A percentile compares a stretch with the other conserved stretches of the same genome.
Conservation (phyloP, 2,888 invertebrate species). For the Lycophotia porphyrea region DNA sequence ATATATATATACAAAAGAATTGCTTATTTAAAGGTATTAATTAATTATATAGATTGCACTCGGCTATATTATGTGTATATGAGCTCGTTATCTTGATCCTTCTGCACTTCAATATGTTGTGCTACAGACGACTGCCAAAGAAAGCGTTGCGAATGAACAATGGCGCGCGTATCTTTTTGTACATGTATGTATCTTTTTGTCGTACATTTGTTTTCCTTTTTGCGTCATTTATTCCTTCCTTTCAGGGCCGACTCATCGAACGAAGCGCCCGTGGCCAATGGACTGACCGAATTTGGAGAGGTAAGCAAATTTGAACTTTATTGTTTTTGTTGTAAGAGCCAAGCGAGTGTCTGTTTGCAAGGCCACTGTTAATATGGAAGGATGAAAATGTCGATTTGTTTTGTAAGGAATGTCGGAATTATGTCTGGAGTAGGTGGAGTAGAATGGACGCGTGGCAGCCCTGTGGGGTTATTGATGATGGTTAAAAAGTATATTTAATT, state of each 20-base stretch:
- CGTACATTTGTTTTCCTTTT: slow-evolving; percentile 68
- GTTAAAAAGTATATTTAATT: neutral
- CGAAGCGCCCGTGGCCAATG: slow-evolving; percentile 85
- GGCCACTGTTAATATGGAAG: slow-evolving; percentile 50
- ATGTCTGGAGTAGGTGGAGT: slow-evolving; percentile 16
- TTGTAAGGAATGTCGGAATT: slow-evolving; percentile 44
- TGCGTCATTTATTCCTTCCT: slow-evolving; percentile 80
- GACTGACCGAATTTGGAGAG: slow-evolving; percentile 89
- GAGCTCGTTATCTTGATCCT: slow-evolving; percentile 23
- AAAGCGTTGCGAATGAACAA: slow-evolving; percentile 65
- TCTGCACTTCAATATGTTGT: slow-evolving; percentile 15
- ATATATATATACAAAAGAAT: no score
- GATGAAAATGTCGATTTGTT: slow-evolving; percentile 54
- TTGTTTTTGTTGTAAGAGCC: slow-evolving; percentile 46
- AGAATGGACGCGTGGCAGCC: slow-evolving; percentile 35
- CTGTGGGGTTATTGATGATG: slow-evolving; percentile 21
- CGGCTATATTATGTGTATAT: neutral
- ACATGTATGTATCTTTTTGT: slow-evolving; percentile 58
- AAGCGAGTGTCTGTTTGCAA: slow-evolving; percentile 55
- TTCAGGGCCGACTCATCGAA: slow-evolving; percentile 90
- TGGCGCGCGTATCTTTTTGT: slow-evolving; percentile 66
- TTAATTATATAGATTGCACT: no score
- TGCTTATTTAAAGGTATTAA: no score
- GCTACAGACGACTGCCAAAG: slow-evolving; percentile 42
- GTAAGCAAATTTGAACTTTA: slow-evolving; percentile 78